Conservation (phyloP, 2,113 vertebrate genomes). For the Cololabis saira region DNA sequence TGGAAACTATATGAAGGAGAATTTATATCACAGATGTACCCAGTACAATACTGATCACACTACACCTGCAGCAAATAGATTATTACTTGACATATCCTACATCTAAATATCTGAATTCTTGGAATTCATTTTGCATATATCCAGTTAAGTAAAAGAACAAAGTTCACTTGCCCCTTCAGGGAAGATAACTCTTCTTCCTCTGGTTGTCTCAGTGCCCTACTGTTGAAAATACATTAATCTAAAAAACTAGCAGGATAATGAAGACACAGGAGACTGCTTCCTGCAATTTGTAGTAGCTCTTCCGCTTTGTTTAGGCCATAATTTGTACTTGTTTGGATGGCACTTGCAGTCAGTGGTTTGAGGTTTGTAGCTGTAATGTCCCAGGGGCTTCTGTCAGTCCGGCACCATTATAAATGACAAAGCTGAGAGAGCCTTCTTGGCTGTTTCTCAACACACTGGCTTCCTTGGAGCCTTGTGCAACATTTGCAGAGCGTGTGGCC, state of each 20-base stretch:
- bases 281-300: constrained; percentile 63
- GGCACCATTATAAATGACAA: constrained; percentile 72
- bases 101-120: constrained; percentile 7
- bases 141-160: constrained; percentile 17
- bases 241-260: constrained; percentile 64
- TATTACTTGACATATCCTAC: background rate
- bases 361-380: constrained; percentile 65
- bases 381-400: constrained; percentile 65
- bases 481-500: constrained; percentile 71
- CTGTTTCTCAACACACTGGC: constrained; percentile 61
- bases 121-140: constrained; percentile 1
- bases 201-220: constrained; percentile 28
- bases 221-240: constrained; percentile 56
- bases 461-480: constrained; percentile 70
- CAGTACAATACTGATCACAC: background rate
- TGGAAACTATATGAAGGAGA: constrained; percentile 6
- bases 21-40: constrained; percentile 21
- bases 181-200: constrained; percentile 5
- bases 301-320: constrained; percentile 63
- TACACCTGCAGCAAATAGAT: constrained; percentile 16
- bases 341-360: constrained; percentile 66
- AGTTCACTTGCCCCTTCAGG: constrained; percentile 4
- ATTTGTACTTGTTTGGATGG: constrained; percentile 73
- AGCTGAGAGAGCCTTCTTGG: constrained; percentile 65
- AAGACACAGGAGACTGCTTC: constrained; percentile 59